phyloP scores from a whole-genome alignment of 2,888 invertebrate genomes.

The Cyclophora punctaria region DNA sequence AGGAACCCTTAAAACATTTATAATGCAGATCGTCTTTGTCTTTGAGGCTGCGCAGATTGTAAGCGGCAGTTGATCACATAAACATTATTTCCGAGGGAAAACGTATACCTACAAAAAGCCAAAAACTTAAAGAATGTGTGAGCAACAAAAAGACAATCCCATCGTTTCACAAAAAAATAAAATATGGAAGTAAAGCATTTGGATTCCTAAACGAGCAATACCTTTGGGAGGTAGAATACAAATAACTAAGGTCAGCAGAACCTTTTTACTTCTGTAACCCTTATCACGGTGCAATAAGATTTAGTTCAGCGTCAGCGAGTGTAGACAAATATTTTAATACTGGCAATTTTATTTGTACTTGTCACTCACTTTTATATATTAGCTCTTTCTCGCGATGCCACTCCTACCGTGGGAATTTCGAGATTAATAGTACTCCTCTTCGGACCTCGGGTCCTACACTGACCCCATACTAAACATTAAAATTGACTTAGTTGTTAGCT shows the following conservation, averaged over 20 bases:
- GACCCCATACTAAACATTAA: no score
- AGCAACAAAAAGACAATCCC: slow-evolving; percentile 6
- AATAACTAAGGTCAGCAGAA: slow-evolving; percentile 11
- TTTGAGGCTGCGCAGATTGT: no score
- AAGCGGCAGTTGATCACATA: no score
- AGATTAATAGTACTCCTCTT: no score
- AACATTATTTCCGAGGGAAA: no score
- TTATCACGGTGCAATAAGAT: slow-evolving; percentile 2
- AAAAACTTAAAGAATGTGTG: not conserved
- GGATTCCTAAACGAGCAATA: slow-evolving; percentile 16
- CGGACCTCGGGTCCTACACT: no score
- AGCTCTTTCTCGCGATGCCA: no score
- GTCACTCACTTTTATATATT: slow-evolving; percentile 2
- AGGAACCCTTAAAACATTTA: no score
- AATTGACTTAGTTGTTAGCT: no score
- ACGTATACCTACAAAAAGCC: no score
- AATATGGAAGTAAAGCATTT: slow-evolving; percentile 15
- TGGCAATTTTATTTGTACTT: not conserved
- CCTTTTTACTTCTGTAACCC: slow-evolving; percentile 2
- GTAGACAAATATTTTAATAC: not conserved
- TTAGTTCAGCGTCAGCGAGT: not conserved
- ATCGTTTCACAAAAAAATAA: slow-evolving; percentile 14
- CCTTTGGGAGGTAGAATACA: slow-evolving; percentile 14
- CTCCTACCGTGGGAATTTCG: no score
- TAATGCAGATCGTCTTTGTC: no score